Evolutionary conservation across 2,888 invertebrate species (phyloP), one percentile per base, ranked within the genome.

Genomic region (Papilio protenor): DNA sequence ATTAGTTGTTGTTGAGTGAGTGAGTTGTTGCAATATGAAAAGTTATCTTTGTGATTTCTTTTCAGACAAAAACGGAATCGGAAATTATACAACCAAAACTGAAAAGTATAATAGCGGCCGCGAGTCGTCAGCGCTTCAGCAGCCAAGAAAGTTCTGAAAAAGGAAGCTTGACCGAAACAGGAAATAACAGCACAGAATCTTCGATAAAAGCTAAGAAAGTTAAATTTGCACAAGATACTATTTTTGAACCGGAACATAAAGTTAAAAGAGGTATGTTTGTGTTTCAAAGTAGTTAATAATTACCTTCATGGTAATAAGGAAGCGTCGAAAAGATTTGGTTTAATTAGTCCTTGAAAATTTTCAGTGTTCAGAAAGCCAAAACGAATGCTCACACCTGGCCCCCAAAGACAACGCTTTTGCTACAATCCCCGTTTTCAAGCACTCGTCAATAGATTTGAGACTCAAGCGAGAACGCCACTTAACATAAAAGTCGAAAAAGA

Each of bases 371-470:
- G 93, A 79, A 95, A 94, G 86, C 95, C 95, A 40, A 94, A 89
- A 81, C 89, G 95, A 59, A 92, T 92, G 91, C 84, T 94, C 1
- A 95, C 95, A 14, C 95, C 95, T 0, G 95, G 94, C 0, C 94
- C 94, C 6, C 94, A 93, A 71, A 90, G 85, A 81, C 92, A 88
- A 1, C 88, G 85, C 78, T 89, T 87, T 59, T 86, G 87, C 80
- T 82, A 86, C 78, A 94, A 94, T 78, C 94, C 94, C 6, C 91
- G 93, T 1, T 94, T 94, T 80, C 94, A 94, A 89, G 94, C 94
- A 0, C 86, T 94, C 23, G 88, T 94, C 73, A 94, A 94, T 81
- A 89, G 93, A 16, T 94, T 94, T 59, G 94, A 94, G 79, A 88
- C 88, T 80, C 91, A 91, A 80, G 90, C 90, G 1, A 85, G 93